Evolutionary conservation across 2,888 invertebrate genomes (phyloP).

Genomic region (Alentia gelatinosa): DNA sequence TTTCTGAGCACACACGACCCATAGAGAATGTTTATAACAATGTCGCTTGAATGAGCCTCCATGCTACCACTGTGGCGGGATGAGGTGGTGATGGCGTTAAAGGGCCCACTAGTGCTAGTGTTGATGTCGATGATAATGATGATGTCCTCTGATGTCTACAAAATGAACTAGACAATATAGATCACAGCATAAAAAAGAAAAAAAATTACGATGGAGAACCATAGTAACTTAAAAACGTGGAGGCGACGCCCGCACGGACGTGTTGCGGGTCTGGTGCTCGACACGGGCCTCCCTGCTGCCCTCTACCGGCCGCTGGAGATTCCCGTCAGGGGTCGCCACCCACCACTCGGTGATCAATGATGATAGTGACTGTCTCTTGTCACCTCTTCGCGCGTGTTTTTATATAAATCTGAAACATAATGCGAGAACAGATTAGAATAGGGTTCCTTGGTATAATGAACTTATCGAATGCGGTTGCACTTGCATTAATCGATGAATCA

Average conservation of each 20-base stretch:
- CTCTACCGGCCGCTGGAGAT: background rate
- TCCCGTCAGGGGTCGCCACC: background rate
- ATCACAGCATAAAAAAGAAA: slow-evolving; percentile 13
- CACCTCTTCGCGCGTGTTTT: slow-evolving; percentile 18
- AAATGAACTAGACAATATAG: slow-evolving; percentile 1
- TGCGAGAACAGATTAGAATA: background rate
- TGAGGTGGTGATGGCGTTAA: background rate
- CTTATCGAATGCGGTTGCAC: too few relatives aligned
- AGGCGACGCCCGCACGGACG: background rate
- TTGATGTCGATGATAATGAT: background rate
- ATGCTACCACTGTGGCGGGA: background rate
- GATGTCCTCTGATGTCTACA: background rate
- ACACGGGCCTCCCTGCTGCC: too few relatives aligned
- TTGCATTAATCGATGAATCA: too few relatives aligned
- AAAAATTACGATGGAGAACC: background rate
- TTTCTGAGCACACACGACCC: too few relatives aligned
- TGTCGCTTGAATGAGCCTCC: too few relatives aligned
- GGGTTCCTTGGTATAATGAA: background rate
- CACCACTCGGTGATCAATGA: slow-evolving; percentile 32
- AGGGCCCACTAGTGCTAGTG: background rate
- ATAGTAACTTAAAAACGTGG: slow-evolving; percentile 6
- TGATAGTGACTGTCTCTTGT: slow-evolving; percentile 25
- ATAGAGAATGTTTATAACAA: too few relatives aligned
- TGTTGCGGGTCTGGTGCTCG: too few relatives aligned
- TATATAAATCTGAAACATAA: slow-evolving; percentile 27